Evolutionary conservation across 2,113 vertebrate species (phyloP).

Genomic region (Vulpes lagopus): DNA sequence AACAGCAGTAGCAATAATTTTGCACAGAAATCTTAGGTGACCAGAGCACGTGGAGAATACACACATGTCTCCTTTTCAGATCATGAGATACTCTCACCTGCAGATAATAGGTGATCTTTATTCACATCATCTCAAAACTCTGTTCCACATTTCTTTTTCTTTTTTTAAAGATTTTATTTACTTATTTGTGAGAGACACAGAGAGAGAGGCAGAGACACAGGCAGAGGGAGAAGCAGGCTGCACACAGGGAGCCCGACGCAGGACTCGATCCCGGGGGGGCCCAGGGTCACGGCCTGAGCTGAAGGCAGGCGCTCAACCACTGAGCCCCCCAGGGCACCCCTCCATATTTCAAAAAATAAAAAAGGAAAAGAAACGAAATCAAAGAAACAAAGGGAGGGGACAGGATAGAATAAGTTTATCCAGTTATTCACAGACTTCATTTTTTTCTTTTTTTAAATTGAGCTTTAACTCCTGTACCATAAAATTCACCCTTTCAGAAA

Average conservation of each 20-base stretch:
- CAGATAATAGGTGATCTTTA: background rate
- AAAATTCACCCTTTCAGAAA: conserved; percentile 15
- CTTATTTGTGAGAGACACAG: no score
- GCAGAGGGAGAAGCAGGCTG: no score
- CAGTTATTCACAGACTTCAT: background rate
- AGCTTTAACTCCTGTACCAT: background rate
- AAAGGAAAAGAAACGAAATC: background rate
- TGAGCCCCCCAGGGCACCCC: no score
- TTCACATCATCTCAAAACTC: background rate
- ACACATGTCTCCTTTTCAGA: background rate
- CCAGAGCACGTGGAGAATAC: background rate
- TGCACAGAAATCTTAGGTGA: background rate
- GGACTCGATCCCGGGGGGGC: no score
- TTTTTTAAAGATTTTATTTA: no score
- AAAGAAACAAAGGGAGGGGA: background rate
- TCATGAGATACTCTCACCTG: no score
- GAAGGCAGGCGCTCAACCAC: no score
- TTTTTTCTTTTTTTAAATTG: conserved; percentile 35
- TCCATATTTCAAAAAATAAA: background rate
- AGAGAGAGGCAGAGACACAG: no score
- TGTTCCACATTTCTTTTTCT: no score
- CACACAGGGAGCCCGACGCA: no score
- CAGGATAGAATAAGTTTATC: background rate
- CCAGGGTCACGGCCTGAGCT: no score
- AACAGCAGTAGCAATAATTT: background rate